A percentile compares a stretch with the other conserved stretches of the same genome.
Conservation (phyloP, 2,113 vertebrate genomes). For the Aspiorhynchus laticeps region DNA sequence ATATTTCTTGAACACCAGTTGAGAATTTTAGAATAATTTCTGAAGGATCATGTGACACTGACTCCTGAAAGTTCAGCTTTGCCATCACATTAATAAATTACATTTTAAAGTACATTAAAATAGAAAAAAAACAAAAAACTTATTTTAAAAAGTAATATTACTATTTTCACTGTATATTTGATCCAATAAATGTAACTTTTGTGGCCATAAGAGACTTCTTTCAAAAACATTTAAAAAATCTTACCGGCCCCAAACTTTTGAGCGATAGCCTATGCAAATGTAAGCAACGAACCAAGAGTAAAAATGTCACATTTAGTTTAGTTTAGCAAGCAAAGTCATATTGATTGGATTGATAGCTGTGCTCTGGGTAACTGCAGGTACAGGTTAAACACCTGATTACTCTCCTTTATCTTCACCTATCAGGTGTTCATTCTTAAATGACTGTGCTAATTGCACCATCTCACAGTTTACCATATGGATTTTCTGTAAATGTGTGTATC, state of each 20-base stretch:
- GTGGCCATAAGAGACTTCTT: neutral
- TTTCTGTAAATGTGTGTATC: constrained; percentile 62
- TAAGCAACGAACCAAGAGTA: neutral
- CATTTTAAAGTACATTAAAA: neutral
- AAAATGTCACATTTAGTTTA: neutral
- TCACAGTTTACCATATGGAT: constrained; percentile 20
- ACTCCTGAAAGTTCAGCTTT: too few relatives aligned
- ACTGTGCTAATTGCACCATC: neutral
- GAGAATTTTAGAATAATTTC: neutral
- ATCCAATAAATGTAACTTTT: neutral
- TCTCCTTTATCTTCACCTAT: neutral
- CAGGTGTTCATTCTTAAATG: neutral
- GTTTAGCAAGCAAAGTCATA: neutral
- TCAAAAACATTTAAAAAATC: too few relatives aligned
- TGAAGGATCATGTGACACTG: neutral
- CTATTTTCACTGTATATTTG: neutral
- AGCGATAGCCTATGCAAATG: neutral
- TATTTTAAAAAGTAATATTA: too few relatives aligned
- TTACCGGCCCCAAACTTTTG: neutral
- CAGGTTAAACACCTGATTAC: neutral
- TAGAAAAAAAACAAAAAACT: neutral
- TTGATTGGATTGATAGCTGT: neutral
- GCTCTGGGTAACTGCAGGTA: neutral
- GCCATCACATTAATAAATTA: neutral
- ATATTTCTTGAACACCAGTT: neutral